Base-by-base conservation (phyloP, 1,140 invertebrate species). In the Onthophagus taurus region DNA sequence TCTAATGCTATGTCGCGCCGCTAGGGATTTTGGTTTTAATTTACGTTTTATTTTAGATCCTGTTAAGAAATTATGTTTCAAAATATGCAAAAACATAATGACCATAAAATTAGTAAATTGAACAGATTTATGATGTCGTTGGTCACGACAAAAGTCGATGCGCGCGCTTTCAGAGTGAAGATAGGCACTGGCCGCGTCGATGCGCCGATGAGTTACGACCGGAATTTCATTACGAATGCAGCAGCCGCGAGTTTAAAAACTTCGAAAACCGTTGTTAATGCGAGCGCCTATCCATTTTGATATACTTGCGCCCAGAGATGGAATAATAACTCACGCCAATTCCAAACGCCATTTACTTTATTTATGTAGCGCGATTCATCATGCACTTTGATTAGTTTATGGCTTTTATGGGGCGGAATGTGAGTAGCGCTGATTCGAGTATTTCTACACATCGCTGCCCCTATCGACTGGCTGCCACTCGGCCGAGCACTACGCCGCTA, bases 1-100 rank as follows among this genome's bases (percentile, higher is more conserved):
- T 67, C 67, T 66, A 66, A 66, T 66, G 66, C 63, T 67, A 65
- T 68, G 66, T 68, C 66, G 58, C 65, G 59, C 67, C 66, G 66
- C 66, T n/a, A n/a, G n/a, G n/a, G n/a, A n/a, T n/a, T n/a, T n/a
- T n/a, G n/a, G n/a, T n/a, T n/a, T n/a, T n/a, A n/a, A n/a, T n/a
- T n/a, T n/a, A n/a, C n/a, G n/a, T n/a, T n/a, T n/a, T n/a, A n/a
- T n/a, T n/a, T n/a, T n/a, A n/a, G n/a, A n/a, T n/a, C n/a, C n/a
- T n/a, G n/a, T n/a, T n/a, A n/a, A n/a, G n/a, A n/a, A n/a, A n/a
- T n/a, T n/a, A n/a, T n/a, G n/a, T n/a, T n/a, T n/a, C n/a, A n/a
- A n/a, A n/a, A n/a, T n/a, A n/a, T n/a, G n/a, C n/a, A n/a, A n/a
- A n/a, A n/a, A n/a, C n/a, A n/a, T n/a, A n/a, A n/a, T n/a, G n/a